Evolutionary conservation across 2,113 vertebrate genomes (phyloP).

Genomic region (Pionites leucogaster): DNA sequence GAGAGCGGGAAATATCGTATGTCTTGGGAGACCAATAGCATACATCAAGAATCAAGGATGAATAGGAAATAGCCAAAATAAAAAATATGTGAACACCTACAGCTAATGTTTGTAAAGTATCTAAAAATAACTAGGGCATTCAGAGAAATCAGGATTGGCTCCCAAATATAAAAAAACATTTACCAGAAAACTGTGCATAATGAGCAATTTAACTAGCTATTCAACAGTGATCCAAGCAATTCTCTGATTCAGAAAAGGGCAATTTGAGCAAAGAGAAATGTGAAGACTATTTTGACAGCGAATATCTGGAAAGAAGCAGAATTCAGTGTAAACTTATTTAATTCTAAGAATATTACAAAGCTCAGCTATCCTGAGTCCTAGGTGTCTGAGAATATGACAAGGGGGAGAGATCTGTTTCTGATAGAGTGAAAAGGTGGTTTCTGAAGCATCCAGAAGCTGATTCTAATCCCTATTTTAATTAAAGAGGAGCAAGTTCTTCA

Average conservation of each 20-base stretch:
- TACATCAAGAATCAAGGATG: neutral
- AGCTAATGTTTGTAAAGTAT: neutral
- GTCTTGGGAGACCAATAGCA: neutral
- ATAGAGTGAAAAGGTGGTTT: neutral
- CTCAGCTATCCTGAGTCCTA: neutral
- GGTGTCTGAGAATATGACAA: neutral
- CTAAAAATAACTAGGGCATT: conserved; percentile 23
- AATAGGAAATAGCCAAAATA: neutral
- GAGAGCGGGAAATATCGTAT: neutral
- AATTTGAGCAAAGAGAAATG: neutral
- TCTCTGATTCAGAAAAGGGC: neutral
- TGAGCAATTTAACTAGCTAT: conserved; percentile 18
- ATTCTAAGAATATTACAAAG: neutral
- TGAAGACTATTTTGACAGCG: conserved; percentile 23
- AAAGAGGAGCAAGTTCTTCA: conserved; percentile 44
- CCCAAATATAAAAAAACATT: neutral
- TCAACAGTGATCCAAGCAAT: neutral
- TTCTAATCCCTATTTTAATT: conserved; percentile 37
- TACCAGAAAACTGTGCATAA: conserved; percentile 15
- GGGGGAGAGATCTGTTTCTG: neutral
- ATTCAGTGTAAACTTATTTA: neutral
- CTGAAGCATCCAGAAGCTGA: neutral
- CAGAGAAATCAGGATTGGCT: neutral
- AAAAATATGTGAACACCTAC: conserved; percentile 17
- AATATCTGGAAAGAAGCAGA: neutral